Evolutionary conservation across 2,888 invertebrate species (phyloP).

Genomic region (Andrena camellia): DNA sequence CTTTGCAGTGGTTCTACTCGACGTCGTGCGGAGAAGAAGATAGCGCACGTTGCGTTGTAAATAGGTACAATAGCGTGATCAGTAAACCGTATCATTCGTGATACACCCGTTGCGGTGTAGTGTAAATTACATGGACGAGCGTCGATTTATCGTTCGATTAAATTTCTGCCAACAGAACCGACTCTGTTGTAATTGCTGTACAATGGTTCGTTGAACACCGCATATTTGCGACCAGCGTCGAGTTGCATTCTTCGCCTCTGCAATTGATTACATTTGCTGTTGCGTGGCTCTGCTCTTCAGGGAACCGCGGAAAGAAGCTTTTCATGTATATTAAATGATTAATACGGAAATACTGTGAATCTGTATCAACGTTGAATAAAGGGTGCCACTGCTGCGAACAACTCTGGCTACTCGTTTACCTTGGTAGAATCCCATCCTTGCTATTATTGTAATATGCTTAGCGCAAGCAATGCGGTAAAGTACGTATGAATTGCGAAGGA

Average conservation of each 20-base stretch:
- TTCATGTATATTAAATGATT: not conserved
- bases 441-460: too few species aligned
- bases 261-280: conserved; percentile 11
- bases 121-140: not conserved
- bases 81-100: not conserved
- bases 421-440: too few species aligned
- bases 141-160: conserved; percentile 33
- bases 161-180: conserved; percentile 9
- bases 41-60: not conserved
- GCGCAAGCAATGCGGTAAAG: too few species aligned
- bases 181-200: not conserved
- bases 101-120: not conserved
- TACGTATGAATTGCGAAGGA: too few species aligned
- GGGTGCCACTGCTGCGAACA: too few species aligned
- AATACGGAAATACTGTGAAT: not conserved
- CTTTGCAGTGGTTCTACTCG: not conserved
- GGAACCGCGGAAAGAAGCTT: not conserved
- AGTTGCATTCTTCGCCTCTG: not conserved
- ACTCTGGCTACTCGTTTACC: too few species aligned
- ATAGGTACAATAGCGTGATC: not conserved
- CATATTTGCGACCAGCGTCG: not conserved
- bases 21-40: not conserved
- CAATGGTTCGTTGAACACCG: not conserved
- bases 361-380: too few species aligned
- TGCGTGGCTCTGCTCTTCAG: conserved; percentile 2